A percentile compares a stretch with the other conserved stretches of the same genome.
These are phyloP conservation scores for Nemotelus nigrinus DNA, from an alignment of 2,888 invertebrate species.

Conservation along the genomic window DNA sequence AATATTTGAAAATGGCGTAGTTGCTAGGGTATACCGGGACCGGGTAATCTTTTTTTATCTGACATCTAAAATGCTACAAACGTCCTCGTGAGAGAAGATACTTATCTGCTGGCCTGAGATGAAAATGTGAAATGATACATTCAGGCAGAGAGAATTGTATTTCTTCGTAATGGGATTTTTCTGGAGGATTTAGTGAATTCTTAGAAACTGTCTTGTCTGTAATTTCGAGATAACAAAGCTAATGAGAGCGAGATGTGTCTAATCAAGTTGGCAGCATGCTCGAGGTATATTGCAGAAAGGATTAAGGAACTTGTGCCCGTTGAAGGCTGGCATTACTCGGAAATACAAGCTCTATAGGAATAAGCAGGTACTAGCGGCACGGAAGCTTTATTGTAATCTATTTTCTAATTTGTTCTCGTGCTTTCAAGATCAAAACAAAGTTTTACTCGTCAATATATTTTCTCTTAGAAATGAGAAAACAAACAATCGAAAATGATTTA, in stretches of 20 bases:
- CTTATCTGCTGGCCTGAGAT: constrained; percentile 1
- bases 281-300: too few species aligned
- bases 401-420: too few species aligned
- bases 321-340: too few species aligned
- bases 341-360: too few species aligned
- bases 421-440: too few species aligned
- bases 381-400: too few species aligned
- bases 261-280: too few species aligned
- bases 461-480: too few species aligned
- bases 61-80: background rate
- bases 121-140: constrained; percentile 2
- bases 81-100: background rate
- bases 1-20: background rate
- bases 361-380: too few species aligned
- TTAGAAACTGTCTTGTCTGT: constrained; percentile 12
- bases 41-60: background rate
- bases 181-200: background rate
- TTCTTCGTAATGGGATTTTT: constrained; percentile 34
- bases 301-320: too few species aligned
- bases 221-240: constrained; percentile 7
- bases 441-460: too few species aligned
- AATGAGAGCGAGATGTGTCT: background rate
- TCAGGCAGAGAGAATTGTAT: constrained; percentile 12
- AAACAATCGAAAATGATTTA: too few species aligned
- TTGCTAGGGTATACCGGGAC: background rate